phyloP scores from a whole-genome alignment of 2,113 vertebrate genomes.

The Dromas ardeola region DNA sequence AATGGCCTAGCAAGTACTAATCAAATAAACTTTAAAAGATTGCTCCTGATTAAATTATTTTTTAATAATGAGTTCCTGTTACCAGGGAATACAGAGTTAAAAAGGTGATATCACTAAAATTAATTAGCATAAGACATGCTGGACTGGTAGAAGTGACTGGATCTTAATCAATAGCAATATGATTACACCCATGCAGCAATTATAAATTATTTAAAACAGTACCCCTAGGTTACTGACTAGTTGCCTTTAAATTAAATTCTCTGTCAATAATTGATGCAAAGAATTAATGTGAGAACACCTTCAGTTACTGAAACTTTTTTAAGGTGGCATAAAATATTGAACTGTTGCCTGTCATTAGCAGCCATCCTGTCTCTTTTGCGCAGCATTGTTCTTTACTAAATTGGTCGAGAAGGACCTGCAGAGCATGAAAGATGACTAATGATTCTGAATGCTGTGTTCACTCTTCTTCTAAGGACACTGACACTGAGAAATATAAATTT shows the following conservation, averaged over 20 bases:
- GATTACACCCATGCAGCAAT: slow-evolving; percentile 90
- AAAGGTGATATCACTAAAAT: slow-evolving; percentile 81
- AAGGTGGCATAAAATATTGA: slow-evolving; percentile 85
- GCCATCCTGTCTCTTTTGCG: slow-evolving; percentile 74
- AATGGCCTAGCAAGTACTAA: slow-evolving; percentile 39
- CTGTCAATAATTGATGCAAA: slow-evolving; percentile 99
- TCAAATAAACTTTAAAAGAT: slow-evolving; percentile 69
- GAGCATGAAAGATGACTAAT: slow-evolving; percentile 77
- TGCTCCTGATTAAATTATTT: slow-evolving; percentile 77
- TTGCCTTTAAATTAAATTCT: slow-evolving; percentile 96
- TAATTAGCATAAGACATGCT: slow-evolving; percentile 86
- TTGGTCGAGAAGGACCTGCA: slow-evolving; percentile 76
- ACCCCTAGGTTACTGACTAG: slow-evolving; percentile 91
- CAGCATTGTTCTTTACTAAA: slow-evolving; percentile 74
- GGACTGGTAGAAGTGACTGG: slow-evolving; percentile 85
- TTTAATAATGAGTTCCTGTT: slow-evolving; percentile 79
- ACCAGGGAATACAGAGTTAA: slow-evolving; percentile 82
- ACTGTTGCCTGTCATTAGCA: slow-evolving; percentile 79
- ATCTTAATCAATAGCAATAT: slow-evolving; percentile 96
- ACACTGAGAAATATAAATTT: slow-evolving; percentile 51
- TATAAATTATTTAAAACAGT: slow-evolving; percentile 98
- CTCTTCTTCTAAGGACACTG: slow-evolving; percentile 61
- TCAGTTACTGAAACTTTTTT: slow-evolving; percentile 85
- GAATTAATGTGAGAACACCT: slow-evolving; percentile 96
- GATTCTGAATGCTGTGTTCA: slow-evolving; percentile 50